Evolutionary conservation across 2,888 invertebrate genomes (phyloP), one percentile per base, ranked within the genome.

Genomic region (Timema cristinae): DNA sequence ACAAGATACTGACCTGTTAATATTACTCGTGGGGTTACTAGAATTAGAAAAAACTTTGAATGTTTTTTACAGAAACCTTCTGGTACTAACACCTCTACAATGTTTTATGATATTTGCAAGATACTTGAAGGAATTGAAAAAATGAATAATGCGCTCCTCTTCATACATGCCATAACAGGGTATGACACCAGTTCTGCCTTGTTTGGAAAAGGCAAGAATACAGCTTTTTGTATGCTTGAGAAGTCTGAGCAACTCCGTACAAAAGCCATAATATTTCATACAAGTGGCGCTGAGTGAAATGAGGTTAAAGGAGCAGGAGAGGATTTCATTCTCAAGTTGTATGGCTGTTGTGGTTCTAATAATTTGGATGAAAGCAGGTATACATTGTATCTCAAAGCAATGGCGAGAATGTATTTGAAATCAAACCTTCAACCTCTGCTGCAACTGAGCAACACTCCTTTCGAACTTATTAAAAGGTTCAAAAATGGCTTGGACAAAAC

Each of bases 321-420:
- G 59, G n/a, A 59, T 59, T 59, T 59, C n/a, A 11, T 59, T 59
- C 1, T 59, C 59, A 59, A n/a, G 59, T 59, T 59, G 59, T 59
- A 59, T 59, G 59, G 59, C 32, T 59, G 59, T 32, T 59, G 6
- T 59, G 32, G 32, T 59, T 32, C 32, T 32, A 32, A 32, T n/a
- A n/a, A 32, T 59, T 59, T 59, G 59, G 59, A 59, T 59, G 59
- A 59, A 7, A 59, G 8, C n/a, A 59, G 59, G 59, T n/a, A n/a
- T 59, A 32, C 5, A 9, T 16, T 59, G 15, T 59, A 59, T 59
- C 59, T 59, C 15, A 59, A 11, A 13, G 8, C 15, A 16, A n/a
- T 59, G 59, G 59, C 15, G 32, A 59, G 59, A 59, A 59, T 59
- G 59, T 59, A 15, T 59, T 9, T n/a, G 13, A 59, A 59, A 59